Conservation (phyloP, 2,113 vertebrate species). For the Carettochelys insculpta region DNA sequence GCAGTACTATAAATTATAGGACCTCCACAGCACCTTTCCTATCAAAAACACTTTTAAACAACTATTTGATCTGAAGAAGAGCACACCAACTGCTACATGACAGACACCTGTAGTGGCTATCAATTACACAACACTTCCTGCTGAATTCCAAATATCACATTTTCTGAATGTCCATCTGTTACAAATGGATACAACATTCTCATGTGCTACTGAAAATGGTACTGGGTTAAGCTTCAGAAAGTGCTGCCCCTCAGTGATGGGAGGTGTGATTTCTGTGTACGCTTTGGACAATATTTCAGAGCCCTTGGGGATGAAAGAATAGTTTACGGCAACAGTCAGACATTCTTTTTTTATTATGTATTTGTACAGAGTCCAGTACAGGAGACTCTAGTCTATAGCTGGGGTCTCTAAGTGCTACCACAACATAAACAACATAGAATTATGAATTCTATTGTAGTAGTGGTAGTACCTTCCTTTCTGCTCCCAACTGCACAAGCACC, state of each 20-base stretch:
- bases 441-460: not conserved
- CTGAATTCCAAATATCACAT: not conserved
- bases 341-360: not conserved
- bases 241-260: not conserved
- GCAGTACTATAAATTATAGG: not conserved
- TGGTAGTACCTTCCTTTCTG: slow-evolving; percentile 2
- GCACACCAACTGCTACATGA: not conserved
- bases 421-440: slow-evolving; percentile 11
- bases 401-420: not conserved
- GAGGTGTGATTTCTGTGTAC: not conserved
- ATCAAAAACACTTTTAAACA: not conserved
- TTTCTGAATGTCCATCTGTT: not conserved
- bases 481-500: not conserved
- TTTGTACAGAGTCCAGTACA: not conserved
- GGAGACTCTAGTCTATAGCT: not conserved
- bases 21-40: not conserved
- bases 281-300: not conserved
- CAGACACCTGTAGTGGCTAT: not conserved
- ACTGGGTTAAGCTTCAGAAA: not conserved
- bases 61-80: not conserved
- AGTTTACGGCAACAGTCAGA: not conserved
- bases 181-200: not conserved
- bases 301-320: not conserved
- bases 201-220: not conserved
- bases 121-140: not conserved